A percentile compares a stretch with the other conserved stretches of the same genome.
phyloP scores from a whole-genome alignment of 2,888 invertebrate species.

The Sesia apiformis region DNA sequence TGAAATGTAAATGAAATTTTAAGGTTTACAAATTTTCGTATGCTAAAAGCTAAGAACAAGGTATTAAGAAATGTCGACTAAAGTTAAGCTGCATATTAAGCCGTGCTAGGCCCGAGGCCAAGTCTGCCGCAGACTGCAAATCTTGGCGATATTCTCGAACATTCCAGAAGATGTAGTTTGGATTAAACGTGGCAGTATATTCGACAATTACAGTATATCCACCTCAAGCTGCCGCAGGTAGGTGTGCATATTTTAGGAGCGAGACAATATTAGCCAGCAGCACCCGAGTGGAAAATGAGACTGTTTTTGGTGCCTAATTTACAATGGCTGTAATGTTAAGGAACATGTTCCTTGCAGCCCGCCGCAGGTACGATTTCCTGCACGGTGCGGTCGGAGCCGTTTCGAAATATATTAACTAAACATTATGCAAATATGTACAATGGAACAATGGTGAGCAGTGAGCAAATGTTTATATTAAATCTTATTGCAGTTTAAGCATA shows the following conservation, averaged over 20 bases:
- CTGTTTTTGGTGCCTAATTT: conserved; percentile 68
- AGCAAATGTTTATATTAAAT: conserved; percentile 19
- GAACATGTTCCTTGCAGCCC: conserved; percentile 42
- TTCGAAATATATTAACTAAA: conserved; percentile 41
- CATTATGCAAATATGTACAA: conserved; percentile 42
- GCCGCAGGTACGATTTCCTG: conserved; percentile 33
- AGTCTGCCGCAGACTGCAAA: conserved; percentile 62
- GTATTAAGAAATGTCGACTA: conserved; percentile 35
- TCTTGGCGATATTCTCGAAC: conserved; percentile 68
- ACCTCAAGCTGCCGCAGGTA: conserved; percentile 55
- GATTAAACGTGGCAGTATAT: conserved; percentile 69
- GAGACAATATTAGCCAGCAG: conserved; percentile 71
- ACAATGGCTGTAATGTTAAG: conserved; percentile 53
- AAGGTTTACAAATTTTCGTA: not conserved
- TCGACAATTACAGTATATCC: conserved; percentile 67
- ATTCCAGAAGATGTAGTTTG: conserved; percentile 67
- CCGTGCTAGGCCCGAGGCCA: conserved; percentile 62
- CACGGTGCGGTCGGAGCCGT: conserved; percentile 15
- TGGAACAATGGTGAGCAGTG: conserved; percentile 27
- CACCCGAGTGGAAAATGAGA: conserved; percentile 77
- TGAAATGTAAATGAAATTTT: conserved; percentile 39
- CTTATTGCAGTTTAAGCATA: not conserved
- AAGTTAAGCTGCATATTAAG: conserved; percentile 58
- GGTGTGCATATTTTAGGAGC: conserved; percentile 62
- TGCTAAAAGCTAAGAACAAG: conserved; percentile 13